Evolutionary conservation across 2,888 invertebrate genomes (phyloP).

Genomic region (Lumbricus terrestris): DNA sequence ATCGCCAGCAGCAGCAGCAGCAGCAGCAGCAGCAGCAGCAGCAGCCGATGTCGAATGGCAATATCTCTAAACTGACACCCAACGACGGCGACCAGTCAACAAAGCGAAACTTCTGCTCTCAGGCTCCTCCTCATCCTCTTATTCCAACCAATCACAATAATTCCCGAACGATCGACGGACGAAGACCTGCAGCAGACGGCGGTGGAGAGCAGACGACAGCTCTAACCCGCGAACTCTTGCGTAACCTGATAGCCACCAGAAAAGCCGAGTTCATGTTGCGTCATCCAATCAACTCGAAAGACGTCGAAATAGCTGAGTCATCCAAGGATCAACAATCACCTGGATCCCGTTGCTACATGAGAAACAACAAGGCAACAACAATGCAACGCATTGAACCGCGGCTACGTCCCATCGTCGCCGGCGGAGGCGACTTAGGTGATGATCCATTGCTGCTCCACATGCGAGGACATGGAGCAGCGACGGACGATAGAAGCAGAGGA

Average conservation of each 20-base stretch:
- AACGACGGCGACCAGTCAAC: too few relatives aligned
- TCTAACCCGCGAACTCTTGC: neutral
- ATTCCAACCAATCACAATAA: neutral
- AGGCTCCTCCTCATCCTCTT: neutral
- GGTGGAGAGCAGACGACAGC: neutral
- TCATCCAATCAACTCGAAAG: neutral
- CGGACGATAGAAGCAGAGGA: neutral
- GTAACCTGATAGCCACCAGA: neutral
- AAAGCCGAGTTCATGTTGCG: neutral
- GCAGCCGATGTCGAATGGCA: neutral
- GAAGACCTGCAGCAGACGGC: too few relatives aligned
- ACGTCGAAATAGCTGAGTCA: neutral
- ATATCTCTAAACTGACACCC: too few relatives aligned
- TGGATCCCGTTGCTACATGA: neutral
- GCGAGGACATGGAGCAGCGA: too few relatives aligned
- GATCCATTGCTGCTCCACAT: neutral
- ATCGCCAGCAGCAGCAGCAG: slow-evolving; percentile 3
- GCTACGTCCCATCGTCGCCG: neutral
- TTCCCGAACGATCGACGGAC: neutral
- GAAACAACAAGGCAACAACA: neutral
- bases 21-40: too few relatives aligned
- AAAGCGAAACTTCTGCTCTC: neutral
- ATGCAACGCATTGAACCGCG: neutral
- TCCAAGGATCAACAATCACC: neutral
- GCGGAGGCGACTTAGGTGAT: neutral